Conservation (phyloP, 2,113 vertebrate species). For the Actenoides hombroni region DNA sequence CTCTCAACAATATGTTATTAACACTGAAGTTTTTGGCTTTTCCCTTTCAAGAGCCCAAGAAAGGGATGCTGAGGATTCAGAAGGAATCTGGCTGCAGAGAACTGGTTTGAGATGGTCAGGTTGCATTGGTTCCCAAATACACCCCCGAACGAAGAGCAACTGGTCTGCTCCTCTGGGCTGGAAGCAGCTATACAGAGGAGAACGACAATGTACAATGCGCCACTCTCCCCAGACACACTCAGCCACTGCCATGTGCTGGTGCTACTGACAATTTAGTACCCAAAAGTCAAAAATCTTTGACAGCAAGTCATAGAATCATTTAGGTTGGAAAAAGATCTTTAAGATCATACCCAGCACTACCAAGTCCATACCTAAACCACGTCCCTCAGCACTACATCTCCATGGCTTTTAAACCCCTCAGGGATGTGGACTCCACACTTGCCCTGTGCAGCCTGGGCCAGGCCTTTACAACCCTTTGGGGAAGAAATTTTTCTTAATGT, state of each 20-base stretch:
- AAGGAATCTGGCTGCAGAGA: neutral
- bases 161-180: neutral
- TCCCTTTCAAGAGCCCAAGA: neutral
- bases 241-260: neutral
- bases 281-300: neutral
- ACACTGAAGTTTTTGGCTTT: neutral
- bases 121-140: neutral
- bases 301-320: neutral
- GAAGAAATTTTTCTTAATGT: too few relatives aligned
- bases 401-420: neutral
- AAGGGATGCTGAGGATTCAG: neutral
- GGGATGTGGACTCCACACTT: neutral
- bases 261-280: neutral
- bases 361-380: neutral
- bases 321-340: neutral
- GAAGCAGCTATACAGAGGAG: neutral
- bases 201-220: neutral
- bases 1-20: neutral
- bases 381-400: neutral
- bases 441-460: neutral
- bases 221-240: neutral
- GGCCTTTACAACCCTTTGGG: neutral
- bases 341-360: neutral
- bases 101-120: neutral
- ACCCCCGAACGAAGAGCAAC: fast-evolving